Evolutionary conservation across 1,140 invertebrate species (phyloP), one percentile per base, ranked within the genome.

Genomic region (Penaeus vannamei): DNA sequence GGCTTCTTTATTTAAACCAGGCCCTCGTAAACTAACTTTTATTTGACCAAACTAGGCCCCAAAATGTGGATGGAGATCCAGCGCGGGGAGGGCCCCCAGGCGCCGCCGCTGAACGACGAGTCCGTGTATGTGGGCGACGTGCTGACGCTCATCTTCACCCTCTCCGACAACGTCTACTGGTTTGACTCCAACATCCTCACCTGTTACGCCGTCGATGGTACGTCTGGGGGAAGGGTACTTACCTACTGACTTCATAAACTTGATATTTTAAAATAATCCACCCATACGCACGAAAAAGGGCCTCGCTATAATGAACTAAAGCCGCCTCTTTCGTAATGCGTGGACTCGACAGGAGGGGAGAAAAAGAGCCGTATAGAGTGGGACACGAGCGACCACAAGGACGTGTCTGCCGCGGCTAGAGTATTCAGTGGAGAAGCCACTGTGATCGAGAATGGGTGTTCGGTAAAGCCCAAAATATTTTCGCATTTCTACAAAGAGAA

Each of bases 31-130:
- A 2, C 36, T 42, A 42, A 42, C 8, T 2, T 22, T 64, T 82
- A 1, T 26, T 1, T 32, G 10, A 1, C 8, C 66, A 26, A 86
- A 82, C n/a, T 64, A 92, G 91, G 92, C 26, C 92, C 92, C 8
- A 86, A 91, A 88, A 90, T 92, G 90, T 92, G 91, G 89, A 92
- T 92, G 92, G 91, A 92, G 80, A 91, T 92, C 60, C 91, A 92
- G 80, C 26, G 84, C 42, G 92, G 92, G 17, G 91, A 92, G 81
- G 92, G 91, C 26, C 92, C 92, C 14, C 89, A 64, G 12, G 91
- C 91, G 14, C 85, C 87, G 2, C 88, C 90, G 26, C 89, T 92
- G 23, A 19, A 53, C 19, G 83, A 91, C 42, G 91, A 91, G 86
- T 81, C 91, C 1, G 91, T 92, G 0, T 91, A 85, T 62, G 84